Conservation (phyloP, 2,113 vertebrate species). For the Amphiprion ocellaris region DNA sequence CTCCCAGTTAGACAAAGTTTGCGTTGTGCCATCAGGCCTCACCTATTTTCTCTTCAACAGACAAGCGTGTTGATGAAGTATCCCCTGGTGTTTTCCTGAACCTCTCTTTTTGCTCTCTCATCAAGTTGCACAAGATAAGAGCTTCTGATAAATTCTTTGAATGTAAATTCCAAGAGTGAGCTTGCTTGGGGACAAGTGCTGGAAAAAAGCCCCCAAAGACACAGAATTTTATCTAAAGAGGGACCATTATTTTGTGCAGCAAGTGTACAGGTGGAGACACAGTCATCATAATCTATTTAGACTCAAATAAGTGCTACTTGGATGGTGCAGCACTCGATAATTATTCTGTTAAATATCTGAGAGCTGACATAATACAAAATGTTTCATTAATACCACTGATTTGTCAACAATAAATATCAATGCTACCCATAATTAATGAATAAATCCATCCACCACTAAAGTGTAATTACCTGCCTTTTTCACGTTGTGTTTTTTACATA, state of each 20-base stretch:
- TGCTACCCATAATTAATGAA: no score
- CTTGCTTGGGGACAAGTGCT: slow-evolving; percentile 32
- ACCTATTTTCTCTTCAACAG: slow-evolving; percentile 4
- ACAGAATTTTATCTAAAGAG: slow-evolving; percentile 29
- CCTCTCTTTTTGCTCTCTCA: slow-evolving; percentile 10
- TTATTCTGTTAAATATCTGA: no score
- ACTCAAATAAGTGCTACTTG: no score
- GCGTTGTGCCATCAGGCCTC: neutral
- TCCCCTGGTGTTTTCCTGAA: slow-evolving; percentile 27
- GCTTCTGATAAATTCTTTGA: slow-evolving; percentile 35
- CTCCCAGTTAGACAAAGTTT: slow-evolving; percentile 13
- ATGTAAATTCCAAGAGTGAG: slow-evolving; percentile 35
- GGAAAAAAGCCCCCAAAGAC: slow-evolving; percentile 32
- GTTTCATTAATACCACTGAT: no score
- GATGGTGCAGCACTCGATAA: no score
- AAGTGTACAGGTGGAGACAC: no score
- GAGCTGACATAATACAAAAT: no score
- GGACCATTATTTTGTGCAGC: slow-evolving; percentile 13
- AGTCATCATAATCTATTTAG: no score
- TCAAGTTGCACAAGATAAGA: slow-evolving; percentile 33
- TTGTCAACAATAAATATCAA: no score
- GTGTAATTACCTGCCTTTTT: neutral
- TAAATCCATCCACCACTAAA: neutral
- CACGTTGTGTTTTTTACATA: neutral
- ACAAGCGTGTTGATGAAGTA: slow-evolving; percentile 30